Percentiles rank a stretch among this genome's conserved stretches.
Evolutionary conservation across 2,113 vertebrate species (phyloP).

Genomic region (Clarias batrachus): DNA sequence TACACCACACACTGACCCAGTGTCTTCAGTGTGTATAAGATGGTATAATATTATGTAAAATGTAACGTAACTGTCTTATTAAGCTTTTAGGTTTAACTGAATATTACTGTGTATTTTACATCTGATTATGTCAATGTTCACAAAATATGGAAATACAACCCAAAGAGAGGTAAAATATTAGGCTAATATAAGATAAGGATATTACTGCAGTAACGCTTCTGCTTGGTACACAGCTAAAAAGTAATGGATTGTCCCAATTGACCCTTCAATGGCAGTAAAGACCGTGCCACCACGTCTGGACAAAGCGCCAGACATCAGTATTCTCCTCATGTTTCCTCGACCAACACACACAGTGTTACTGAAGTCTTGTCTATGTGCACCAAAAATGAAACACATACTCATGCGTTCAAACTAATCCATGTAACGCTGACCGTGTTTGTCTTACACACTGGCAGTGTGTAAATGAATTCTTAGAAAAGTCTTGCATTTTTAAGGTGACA

Average conservation of each 20-base stretch:
- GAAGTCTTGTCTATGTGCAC: not conserved
- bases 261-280: constrained; percentile 23
- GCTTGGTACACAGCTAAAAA: not conserved
- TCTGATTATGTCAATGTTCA: not conserved
- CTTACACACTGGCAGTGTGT: not conserved
- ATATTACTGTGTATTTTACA: not conserved
- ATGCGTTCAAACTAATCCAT: not conserved
- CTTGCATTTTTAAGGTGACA: not conserved
- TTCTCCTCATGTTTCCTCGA: not conserved
- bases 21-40: not conserved
- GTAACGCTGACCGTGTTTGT: not conserved
- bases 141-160: not conserved
- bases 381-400: not conserved
- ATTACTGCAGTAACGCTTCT: not conserved
- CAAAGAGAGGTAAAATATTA: not conserved
- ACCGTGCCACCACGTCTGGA: constrained; percentile 14
- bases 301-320: constrained; percentile 12
- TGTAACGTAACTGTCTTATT: not conserved
- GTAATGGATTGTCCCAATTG: constrained; percentile 2
- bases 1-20: not conserved
- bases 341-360: not conserved
- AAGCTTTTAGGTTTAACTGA: not conserved
- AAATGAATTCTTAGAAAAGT: not conserved
- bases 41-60: not conserved
- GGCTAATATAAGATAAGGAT: too few species aligned